phyloP scores from a whole-genome alignment of 2,113 vertebrate genomes.

The Brevimyrus niger region DNA sequence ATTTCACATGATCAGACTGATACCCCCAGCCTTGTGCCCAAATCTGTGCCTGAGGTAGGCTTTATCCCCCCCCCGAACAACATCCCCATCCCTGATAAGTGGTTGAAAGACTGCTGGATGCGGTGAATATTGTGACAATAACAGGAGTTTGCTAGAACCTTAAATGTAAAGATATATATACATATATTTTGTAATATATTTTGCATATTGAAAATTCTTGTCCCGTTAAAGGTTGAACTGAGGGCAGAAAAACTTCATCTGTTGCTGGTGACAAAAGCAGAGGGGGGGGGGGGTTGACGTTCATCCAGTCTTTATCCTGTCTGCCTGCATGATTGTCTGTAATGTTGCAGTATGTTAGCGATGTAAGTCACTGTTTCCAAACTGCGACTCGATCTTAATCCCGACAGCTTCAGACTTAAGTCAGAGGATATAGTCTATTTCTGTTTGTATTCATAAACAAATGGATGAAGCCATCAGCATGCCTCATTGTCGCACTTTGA shows the following conservation, averaged over 20 bases:
- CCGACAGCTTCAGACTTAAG: not conserved
- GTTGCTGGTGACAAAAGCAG: conserved; percentile 14
- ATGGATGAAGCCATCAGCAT: not conserved
- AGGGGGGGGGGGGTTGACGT: not conserved
- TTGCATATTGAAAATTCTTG: conserved; percentile 4
- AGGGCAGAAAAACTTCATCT: conserved; percentile 32
- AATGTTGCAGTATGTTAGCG: not conserved
- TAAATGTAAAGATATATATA: not conserved
- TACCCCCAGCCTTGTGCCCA: not conserved
- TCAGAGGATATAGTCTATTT: conserved; percentile 1
- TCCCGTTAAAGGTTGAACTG: not conserved
- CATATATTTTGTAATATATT: not conserved
- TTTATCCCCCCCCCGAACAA: not conserved
- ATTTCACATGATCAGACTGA: not conserved
- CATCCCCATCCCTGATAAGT: not conserved
- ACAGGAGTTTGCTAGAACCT: not conserved
- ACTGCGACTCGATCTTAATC: not conserved
- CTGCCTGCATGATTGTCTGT: not conserved
- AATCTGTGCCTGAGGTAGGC: not conserved
- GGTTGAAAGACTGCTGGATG: not conserved
- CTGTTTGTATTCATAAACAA: conserved; percentile 7
- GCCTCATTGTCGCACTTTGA: not conserved
- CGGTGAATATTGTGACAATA: not conserved
- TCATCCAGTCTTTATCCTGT: not conserved
- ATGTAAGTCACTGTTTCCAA: not conserved